Evolutionary conservation across 1,140 invertebrate genomes (phyloP).

Genomic region (Megalopta genalis): DNA sequence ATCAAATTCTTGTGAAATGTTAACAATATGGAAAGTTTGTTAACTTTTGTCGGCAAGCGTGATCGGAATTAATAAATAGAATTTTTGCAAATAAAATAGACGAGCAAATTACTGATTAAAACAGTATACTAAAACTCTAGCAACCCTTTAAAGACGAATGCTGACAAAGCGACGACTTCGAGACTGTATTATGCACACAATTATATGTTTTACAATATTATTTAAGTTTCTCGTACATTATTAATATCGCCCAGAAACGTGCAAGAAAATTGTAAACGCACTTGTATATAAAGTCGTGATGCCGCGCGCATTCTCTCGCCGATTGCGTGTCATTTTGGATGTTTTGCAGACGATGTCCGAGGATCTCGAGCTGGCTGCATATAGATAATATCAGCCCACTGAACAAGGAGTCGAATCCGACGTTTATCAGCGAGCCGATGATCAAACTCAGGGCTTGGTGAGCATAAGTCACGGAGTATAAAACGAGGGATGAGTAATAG

Average conservation of each 20-base stretch:
- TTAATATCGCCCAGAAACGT: not conserved
- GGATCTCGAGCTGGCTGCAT: conserved; percentile 53
- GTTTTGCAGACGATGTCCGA: conserved; percentile 44
- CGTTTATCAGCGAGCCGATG: conserved; percentile 21
- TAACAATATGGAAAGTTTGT: too few species aligned
- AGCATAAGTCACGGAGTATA: conserved; percentile 26
- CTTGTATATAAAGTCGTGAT: conserved; percentile 39
- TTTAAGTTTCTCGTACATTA: too few species aligned
- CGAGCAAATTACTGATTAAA: too few species aligned
- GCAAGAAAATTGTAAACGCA: conserved; percentile 4
- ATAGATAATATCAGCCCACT: conserved; percentile 53
- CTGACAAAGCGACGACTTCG: too few species aligned
- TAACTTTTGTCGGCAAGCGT: too few species aligned
- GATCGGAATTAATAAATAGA: too few species aligned
- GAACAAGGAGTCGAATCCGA: conserved; percentile 44
- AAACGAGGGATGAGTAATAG: not conserved
- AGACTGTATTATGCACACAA: too few species aligned
- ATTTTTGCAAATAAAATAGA: too few species aligned
- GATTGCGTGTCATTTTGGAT: not conserved
- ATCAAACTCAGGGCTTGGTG: conserved; percentile 5
- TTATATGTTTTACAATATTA: too few species aligned
- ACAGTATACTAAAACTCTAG: too few species aligned
- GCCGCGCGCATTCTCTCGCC: not conserved
- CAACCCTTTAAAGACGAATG: too few species aligned
- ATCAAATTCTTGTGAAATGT: too few species aligned